Evolutionary conservation across 2,797 vertebrate genomes (phyloP), one percentile per base, ranked within the genome.

Genomic region (Eulemur albifrons): DNA sequence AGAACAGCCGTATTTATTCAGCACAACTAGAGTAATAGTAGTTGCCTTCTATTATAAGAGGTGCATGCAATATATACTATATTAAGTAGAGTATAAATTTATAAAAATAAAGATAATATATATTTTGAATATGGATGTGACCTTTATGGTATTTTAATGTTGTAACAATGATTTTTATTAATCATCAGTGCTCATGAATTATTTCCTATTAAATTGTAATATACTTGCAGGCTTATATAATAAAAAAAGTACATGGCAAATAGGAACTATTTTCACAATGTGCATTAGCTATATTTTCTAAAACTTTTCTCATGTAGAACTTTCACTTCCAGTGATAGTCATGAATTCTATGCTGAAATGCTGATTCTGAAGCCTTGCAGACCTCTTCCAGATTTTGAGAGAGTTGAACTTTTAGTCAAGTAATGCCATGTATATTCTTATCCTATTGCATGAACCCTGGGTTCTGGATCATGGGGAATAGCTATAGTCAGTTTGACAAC

Each of bases 41-140:
- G 27, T 93, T 93, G n/a, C 18, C 18, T 10, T 92, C 20, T 23
- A 35, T 32, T 75, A 45, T 86, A 72, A 89, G 88, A 82, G 40
- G 23, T 67, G 10, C 57, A 23, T 86, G 99, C 2, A n/a, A 67
- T 79, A 65, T 77, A 50, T 59, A 14, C 30, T 65, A 27, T 83
- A 43, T 76, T 89, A 77, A 9, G 75, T 84, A 32, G 63, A 92
- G 76, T 92, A 40, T 43, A 67, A 95, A 27, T 88, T 88, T 88
- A 11, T 91, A 82, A 96, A 95, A 77, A 30, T 77, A 43, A 88
- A 85, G 18, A 17, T 70, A 52, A 13, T 70, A 52, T 48, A 38
- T 91, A 50, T 89, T 88, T 85, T 91, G 21, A 82, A 70, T 75
- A 72, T 75, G n/a, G 17, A 45, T 88, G 30, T 83, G 17, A 43